Base-by-base conservation (phyloP, 1,140 invertebrate genomes). In the Camponotus pennsylvanicus region DNA sequence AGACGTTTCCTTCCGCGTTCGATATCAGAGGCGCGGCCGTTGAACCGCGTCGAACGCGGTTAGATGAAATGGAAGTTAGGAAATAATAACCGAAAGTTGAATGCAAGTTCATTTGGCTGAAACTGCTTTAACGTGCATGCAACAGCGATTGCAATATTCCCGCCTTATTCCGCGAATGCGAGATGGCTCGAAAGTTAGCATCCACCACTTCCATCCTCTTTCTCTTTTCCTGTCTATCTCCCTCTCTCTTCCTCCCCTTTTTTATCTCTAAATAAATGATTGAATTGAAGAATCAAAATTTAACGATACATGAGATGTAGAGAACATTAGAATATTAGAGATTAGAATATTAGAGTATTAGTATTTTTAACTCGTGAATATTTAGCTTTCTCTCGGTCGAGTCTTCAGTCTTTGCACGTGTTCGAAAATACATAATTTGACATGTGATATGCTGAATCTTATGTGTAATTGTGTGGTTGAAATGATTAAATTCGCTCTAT, bases 81-180 rank as follows among this genome's bases (percentile, higher is more conserved):
- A 83, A 83, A 83, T 83, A 83, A 83, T 83, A 83, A 63, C 27
- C 55, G 18, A 83, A 63, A 83, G 69, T 83, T 83, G 69, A 83
- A 83, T 75, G 69, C 79, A 75, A 75, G 69, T 83, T 75, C 55
- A 63, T 83, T 83, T 75, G 67, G 34, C 27, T 59, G 67, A 82
- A 82, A 73, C 79, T 49, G 27, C 69, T 73, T 83, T 59, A 61
- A 21, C 55, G 67, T 27, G 67, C 79, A 73, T 73, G 79, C 67
- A 82, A 82, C 40, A 45, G 3, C 67, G 37, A 82, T 82, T 61
- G 55, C 52, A 59, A 37, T 70, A 11, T 15, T 45, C 21, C 45
- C 40, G 27, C 27, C 5, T 6, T 70, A n/a, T 67, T 73, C 34
- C 77, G 7, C n/a, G 13, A 45, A 55, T 49, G 63, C n/a, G 32